Conservation (phyloP, 2,888 invertebrate genomes). For the Entomobrya multifasciata region DNA sequence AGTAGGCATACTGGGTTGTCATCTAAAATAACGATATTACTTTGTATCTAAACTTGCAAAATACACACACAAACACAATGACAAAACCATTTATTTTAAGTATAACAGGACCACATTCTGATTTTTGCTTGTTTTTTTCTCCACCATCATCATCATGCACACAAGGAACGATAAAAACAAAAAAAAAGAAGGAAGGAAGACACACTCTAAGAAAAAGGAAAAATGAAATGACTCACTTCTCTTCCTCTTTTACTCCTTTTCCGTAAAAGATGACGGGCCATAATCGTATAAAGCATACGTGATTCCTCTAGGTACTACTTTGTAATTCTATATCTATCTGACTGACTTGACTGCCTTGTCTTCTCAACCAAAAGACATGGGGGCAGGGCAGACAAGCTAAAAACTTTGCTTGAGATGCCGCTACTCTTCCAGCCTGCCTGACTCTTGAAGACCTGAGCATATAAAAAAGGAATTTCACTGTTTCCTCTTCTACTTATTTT, state of each 20-base stretch:
- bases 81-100: slow-evolving; percentile 9
- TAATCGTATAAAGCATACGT: slow-evolving; percentile 69
- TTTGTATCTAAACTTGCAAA: neutral
- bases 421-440: too few relatives aligned
- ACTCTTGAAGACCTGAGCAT: neutral
- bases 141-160: neutral
- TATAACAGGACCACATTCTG: slow-evolving; percentile 1
- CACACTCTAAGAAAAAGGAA: neutral
- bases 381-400: neutral
- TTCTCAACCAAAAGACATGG: neutral
- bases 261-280: slow-evolving; percentile 60
- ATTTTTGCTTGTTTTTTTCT: slow-evolving; percentile 20
- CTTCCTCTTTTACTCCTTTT: slow-evolving; percentile 11
- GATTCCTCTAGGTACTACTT: slow-evolving; percentile 58
- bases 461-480: neutral
- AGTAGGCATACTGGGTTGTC: neutral
- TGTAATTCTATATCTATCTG: slow-evolving; percentile 20
- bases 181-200: neutral
- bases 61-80: neutral
- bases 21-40: neutral
- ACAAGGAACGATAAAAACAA: neutral
- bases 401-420: neutral
- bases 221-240: slow-evolving; percentile 53
- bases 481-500: slow-evolving; percentile 1
- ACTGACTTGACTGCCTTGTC: slow-evolving; percentile 13